Conservation (phyloP, 2,113 vertebrate species). For the Thomomys bottae region DNA sequence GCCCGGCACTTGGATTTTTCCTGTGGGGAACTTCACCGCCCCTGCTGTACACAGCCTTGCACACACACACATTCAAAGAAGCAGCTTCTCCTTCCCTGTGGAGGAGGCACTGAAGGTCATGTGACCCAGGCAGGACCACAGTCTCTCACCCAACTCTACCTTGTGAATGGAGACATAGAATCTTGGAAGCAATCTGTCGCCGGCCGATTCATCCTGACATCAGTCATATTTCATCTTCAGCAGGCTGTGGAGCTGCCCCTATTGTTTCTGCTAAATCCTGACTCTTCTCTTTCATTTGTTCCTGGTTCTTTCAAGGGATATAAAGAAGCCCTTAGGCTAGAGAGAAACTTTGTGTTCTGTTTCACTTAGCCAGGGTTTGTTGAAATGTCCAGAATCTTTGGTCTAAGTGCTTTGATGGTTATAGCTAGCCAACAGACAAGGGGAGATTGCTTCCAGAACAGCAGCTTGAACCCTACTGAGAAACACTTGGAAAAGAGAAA, state of each 20-base stretch:
- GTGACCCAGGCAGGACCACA: not conserved
- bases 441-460: not conserved
- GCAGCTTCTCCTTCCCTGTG: not conserved
- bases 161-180: not conserved
- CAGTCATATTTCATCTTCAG: no score
- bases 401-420: not conserved
- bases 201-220: not conserved
- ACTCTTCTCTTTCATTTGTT: not conserved
- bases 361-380: not conserved
- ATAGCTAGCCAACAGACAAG: not conserved
- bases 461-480: not conserved
- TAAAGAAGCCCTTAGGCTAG: not conserved
- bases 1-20: constrained; percentile 47
- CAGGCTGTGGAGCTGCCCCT: not conserved
- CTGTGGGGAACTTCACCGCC: not conserved
- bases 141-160: not conserved
- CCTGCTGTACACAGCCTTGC: not conserved
- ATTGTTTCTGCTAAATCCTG: not conserved
- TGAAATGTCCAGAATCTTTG: not conserved
- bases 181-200: not conserved
- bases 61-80: not conserved
- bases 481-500: not conserved
- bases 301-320: not conserved
- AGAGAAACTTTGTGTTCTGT: not conserved
- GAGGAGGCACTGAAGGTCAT: accelerated